phyloP scores from a whole-genome alignment of 1,140 invertebrate species.

The Semibalanus balanoides region DNA sequence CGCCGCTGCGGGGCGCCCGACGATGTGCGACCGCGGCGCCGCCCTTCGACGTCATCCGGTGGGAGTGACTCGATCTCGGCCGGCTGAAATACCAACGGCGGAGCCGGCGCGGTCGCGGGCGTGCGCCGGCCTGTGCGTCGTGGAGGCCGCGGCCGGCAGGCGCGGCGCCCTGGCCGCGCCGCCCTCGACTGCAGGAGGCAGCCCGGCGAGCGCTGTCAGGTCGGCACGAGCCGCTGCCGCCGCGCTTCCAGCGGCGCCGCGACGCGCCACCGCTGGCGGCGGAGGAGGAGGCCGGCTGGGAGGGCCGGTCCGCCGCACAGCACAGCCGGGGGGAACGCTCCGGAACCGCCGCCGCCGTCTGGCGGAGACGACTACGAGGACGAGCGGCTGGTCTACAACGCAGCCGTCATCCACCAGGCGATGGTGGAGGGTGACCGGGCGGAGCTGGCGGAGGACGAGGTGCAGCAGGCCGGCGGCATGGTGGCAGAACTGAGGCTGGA shows the following conservation, averaged over 20 bases:
- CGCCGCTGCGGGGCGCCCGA: no score
- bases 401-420: not conserved
- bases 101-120: not conserved
- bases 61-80: no score
- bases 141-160: no score
- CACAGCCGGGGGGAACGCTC: no score
- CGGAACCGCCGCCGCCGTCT: no score
- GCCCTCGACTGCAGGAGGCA: not conserved
- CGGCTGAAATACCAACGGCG: no score
- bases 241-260: not conserved
- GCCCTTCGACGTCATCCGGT: no score
- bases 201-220: not conserved
- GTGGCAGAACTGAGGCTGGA: no score
- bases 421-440: slow-evolving; percentile 10
- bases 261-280: not conserved
- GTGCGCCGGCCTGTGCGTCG: no score
- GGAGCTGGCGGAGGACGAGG: slow-evolving; percentile 20
- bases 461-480: slow-evolving; percentile 5
- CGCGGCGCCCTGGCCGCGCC: no score
- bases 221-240: not conserved
- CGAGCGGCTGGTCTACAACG: not conserved
- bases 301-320: no score
- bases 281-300: not conserved
- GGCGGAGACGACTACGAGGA: not conserved
- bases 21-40: no score